Conservation (phyloP, 2,797 vertebrate genomes). For the Anas acuta region DNA sequence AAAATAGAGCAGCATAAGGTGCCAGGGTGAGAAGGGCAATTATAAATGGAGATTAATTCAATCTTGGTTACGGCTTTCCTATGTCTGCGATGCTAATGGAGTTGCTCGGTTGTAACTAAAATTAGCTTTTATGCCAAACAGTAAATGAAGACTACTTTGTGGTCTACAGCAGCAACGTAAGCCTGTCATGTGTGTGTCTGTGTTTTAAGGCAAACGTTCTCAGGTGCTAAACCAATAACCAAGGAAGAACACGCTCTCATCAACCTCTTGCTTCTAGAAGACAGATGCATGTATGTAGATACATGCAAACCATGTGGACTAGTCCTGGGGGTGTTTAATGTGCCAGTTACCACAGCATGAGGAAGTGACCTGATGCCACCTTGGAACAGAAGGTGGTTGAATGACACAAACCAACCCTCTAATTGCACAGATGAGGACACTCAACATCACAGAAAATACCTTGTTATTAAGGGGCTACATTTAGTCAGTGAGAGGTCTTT, state of each 20-base stretch:
- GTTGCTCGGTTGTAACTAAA: not conserved
- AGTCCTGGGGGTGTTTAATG: not conserved
- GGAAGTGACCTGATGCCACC: not conserved
- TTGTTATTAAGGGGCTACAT: not conserved
- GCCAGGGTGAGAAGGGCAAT: not conserved
- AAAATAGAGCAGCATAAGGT: not conserved
- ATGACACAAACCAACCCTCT: not conserved
- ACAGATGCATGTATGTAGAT: not conserved
- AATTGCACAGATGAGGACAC: not conserved
- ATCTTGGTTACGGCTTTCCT: not conserved
- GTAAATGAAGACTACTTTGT: not conserved
- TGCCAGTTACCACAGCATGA: not conserved
- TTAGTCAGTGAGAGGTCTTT: not conserved
- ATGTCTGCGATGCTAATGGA: not conserved
- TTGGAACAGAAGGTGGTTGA: not conserved
- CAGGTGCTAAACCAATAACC: not conserved
- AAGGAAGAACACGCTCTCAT: not conserved
- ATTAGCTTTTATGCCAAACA: not conserved
- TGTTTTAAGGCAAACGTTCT: not conserved
- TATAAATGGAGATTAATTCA: not conserved
- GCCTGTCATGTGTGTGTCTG: not conserved
- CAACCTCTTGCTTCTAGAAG: not conserved
- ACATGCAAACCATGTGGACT: not conserved
- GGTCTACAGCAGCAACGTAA: not conserved
- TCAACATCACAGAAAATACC: not conserved